A percentile compares a stretch with the other conserved stretches of the same genome.
phyloP scores from a whole-genome alignment of 2,797 vertebrate species.

The Schizothorax lantsangensis region DNA sequence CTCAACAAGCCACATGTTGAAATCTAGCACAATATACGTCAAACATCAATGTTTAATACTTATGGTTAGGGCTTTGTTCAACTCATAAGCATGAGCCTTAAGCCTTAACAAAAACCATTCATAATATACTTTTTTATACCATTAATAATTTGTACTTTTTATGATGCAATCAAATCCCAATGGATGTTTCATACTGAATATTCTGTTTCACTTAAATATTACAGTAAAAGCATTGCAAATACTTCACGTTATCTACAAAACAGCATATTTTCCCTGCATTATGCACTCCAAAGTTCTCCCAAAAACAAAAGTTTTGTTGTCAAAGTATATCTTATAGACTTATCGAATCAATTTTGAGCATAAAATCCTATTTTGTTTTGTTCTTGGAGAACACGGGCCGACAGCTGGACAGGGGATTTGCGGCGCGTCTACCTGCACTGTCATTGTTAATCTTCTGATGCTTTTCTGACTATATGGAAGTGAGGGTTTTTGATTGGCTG shows the following conservation, averaged over 20 bases:
- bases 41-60: slow-evolving; percentile 2
- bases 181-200: background rate
- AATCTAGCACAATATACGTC: background rate
- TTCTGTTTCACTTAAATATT: background rate
- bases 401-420: slow-evolving; percentile 59
- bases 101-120: background rate
- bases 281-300: background rate
- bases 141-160: background rate
- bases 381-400: slow-evolving; percentile 50
- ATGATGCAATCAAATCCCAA: slow-evolving; percentile 8
- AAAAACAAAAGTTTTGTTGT: background rate
- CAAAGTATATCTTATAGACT: background rate
- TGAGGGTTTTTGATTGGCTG: slow-evolving; percentile 71
- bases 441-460: slow-evolving; percentile 69
- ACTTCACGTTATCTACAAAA: background rate
- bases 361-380: slow-evolving; percentile 58
- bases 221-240: background rate
- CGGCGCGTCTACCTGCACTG: slow-evolving; percentile 57
- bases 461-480: slow-evolving; percentile 65
- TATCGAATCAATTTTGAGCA: slow-evolving; percentile 53
- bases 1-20: background rate
- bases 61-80: background rate
- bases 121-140: background rate
- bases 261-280: background rate
- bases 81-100: background rate